Percentiles rank a stretch among this genome's conserved stretches.
phyloP scores from a whole-genome alignment of 2,113 vertebrate genomes.

The Amphiprion ocellaris region DNA sequence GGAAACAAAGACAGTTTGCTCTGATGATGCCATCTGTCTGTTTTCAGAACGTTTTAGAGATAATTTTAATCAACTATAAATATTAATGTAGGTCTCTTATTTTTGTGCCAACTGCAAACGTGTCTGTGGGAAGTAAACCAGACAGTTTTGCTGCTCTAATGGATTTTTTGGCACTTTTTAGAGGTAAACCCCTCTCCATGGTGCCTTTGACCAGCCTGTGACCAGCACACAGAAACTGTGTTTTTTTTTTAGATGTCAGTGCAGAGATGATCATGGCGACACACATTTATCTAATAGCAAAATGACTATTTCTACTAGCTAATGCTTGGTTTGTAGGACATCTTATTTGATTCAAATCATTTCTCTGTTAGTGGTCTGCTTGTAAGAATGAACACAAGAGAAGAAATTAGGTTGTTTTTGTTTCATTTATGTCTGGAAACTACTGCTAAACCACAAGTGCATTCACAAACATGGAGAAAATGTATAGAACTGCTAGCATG shows the following conservation, averaged over 20 bases:
- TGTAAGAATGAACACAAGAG: not conserved
- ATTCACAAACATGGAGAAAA: not conserved
- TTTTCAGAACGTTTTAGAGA: conserved; percentile 2
- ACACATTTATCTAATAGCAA: not conserved
- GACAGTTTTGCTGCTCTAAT: not conserved
- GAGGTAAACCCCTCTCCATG: conserved; percentile 14
- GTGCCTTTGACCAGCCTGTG: conserved; percentile 28
- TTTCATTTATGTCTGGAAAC: not conserved
- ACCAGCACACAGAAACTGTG: not conserved
- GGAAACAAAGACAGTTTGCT: conserved; percentile 24
- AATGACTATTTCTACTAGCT: not conserved
- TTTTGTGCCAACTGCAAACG: conserved; percentile 35
- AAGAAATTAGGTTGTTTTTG: not conserved
- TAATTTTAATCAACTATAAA: not conserved
- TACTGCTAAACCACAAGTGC: not conserved
- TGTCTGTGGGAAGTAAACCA: conserved; percentile 1
- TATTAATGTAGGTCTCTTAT: not conserved
- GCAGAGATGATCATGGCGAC: not conserved
- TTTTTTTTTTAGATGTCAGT: too few relatives aligned
- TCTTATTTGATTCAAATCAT: not conserved
- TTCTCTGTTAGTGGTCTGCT: not conserved
- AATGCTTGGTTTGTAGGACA: not conserved
- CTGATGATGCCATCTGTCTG: conserved; percentile 30
- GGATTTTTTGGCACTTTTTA: conserved; percentile 14
- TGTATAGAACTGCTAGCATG: too few relatives aligned